Evolutionary conservation across 2,888 invertebrate genomes (phyloP), one percentile per base, ranked within the genome.

Genomic region (Gerris lacustris): DNA sequence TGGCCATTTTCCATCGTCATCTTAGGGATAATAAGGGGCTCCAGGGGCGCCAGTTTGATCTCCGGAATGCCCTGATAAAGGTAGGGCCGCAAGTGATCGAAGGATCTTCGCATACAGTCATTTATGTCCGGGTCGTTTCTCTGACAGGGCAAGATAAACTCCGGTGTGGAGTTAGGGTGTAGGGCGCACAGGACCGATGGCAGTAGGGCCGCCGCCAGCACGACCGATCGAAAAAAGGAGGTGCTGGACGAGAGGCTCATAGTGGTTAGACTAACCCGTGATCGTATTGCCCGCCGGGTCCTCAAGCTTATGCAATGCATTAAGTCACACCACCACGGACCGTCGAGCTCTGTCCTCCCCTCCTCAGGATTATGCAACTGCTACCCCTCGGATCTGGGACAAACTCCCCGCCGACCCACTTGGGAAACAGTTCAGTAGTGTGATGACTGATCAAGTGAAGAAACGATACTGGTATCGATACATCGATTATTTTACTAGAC

Each of bases 1-100:
- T 88, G 87, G 0, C 88, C 87, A 79, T 92, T 91, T 79, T 90
- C 89, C 86, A 91, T 91, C 67, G 87, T 84, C 74, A 92, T 82
- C 72, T 86, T 84, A 67, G 88, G 87, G 71, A 91, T 88, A 71
- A 82, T 80, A 75, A 91, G 80, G 0, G 91, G 91, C 77, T 91
- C 91, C 75, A 91, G 87, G 0, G 89, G 85, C 0, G 90, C 90
- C 5, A 91, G 86, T 17, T 87, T 85, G 68, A 91, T 81, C 75
- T 91, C 91, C 0, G 86, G 82, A 9, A 91, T 84, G 67, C 91
- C 91, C 75, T 82, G 81, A 6, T 87, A 83, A 73, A 90, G 81
- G 79, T 89, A 90, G 5, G 89, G 87, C 73, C 87, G 83, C 43
- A 90, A 81, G 78, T 90, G 89, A 78, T 88, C 89, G 81, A 90